phyloP scores from a whole-genome alignment of 2,113 vertebrate genomes.

The Mugil cephalus region DNA sequence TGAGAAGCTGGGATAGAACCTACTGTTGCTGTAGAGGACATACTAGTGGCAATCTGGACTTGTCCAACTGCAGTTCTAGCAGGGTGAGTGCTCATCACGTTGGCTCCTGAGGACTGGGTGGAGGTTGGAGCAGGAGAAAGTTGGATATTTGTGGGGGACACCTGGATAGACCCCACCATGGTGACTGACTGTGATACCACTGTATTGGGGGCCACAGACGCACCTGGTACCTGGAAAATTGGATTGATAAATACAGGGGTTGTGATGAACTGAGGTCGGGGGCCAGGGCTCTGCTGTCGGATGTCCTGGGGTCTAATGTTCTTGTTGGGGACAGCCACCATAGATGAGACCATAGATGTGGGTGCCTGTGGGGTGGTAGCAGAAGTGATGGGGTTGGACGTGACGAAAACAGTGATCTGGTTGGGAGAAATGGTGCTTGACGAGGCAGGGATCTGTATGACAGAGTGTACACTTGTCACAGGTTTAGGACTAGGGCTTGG shows the following conservation, averaged over 20 bases:
- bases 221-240: slow-evolving; percentile 89
- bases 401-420: slow-evolving; percentile 97
- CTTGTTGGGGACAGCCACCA: slow-evolving; percentile 90
- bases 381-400: slow-evolving; percentile 92
- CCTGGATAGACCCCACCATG: slow-evolving; percentile 91
- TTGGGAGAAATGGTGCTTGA: slow-evolving; percentile 88
- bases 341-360: slow-evolving; percentile 88
- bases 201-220: slow-evolving; percentile 78
- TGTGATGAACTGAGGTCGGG: slow-evolving; percentile 91
- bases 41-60: slow-evolving; percentile 81
- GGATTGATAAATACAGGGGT: slow-evolving; percentile 93
- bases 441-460: slow-evolving; percentile 89
- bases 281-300: slow-evolving; percentile 78
- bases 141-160: slow-evolving; percentile 92
- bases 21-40: slow-evolving; percentile 77
- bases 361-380: slow-evolving; percentile 88
- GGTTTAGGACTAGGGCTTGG: slow-evolving; percentile 79
- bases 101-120: slow-evolving; percentile 70
- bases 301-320: slow-evolving; percentile 89
- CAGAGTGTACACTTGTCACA: slow-evolving; percentile 84
- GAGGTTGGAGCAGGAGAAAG: slow-evolving; percentile 84
- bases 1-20: slow-evolving; percentile 60
- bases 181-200: slow-evolving; percentile 92
- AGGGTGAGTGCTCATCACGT: slow-evolving; percentile 81
- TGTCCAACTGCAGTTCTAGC: slow-evolving; percentile 84